Percentiles rank a stretch among this genome's conserved stretches.
Evolutionary conservation across 2,797 vertebrate species (phyloP).

Genomic region (Sebastiscus albofasciatus): DNA sequence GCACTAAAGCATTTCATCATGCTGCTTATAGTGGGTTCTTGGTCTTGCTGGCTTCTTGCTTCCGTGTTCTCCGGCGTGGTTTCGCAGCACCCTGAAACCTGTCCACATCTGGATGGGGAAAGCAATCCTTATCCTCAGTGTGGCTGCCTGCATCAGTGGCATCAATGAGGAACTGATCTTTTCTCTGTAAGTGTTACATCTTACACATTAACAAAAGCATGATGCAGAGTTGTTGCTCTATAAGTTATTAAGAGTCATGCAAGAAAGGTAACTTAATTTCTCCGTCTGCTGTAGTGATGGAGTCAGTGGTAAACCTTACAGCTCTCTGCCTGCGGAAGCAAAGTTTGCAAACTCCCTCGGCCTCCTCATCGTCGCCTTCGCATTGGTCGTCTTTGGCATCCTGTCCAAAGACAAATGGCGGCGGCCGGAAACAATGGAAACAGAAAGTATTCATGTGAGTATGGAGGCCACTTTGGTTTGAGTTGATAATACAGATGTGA

Average conservation of each 20-base stretch:
- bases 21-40: constrained; percentile 24
- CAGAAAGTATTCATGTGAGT: constrained; percentile 22
- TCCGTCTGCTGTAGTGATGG: background rate
- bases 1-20: background rate
- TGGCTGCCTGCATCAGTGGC: constrained; percentile 42
- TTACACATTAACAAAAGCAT: background rate
- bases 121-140: constrained; percentile 21
- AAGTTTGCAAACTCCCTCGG: constrained; percentile 41
- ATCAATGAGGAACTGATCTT: constrained; percentile 47
- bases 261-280: background rate
- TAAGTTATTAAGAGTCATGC: background rate
- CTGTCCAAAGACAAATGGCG: constrained; percentile 35
- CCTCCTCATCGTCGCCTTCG: constrained; percentile 27
- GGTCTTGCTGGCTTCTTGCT: constrained; percentile 41
- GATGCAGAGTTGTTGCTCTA: background rate
- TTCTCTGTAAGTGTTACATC: constrained; percentile 11
- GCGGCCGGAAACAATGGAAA: background rate
- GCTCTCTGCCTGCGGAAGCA: constrained; percentile 26
- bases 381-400: constrained; percentile 38
- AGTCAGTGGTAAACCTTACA: background rate
- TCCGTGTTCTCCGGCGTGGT: constrained; percentile 13
- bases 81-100: constrained; percentile 25
- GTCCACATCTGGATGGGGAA: constrained; percentile 35
- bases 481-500: background rate
- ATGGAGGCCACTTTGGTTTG: background rate